Conservation (phyloP, 2,113 vertebrate species). For the Alethe diademata region DNA sequence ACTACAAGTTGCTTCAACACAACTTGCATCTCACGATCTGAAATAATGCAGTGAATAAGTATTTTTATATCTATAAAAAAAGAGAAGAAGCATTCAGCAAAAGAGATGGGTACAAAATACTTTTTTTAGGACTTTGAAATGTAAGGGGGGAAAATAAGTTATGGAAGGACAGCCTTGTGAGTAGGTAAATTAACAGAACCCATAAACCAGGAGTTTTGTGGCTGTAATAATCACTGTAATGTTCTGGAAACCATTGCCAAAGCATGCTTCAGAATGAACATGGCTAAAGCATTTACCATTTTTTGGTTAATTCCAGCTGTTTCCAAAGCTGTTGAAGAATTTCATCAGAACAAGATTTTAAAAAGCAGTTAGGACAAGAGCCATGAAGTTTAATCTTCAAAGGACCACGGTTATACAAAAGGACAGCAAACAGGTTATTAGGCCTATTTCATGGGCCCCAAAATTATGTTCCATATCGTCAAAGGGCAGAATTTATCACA, state of each 20-base stretch:
- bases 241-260: not conserved
- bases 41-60: not conserved
- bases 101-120: not conserved
- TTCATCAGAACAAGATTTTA: not conserved
- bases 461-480: not conserved
- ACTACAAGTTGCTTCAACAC: not conserved
- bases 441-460: not conserved
- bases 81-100: not conserved
- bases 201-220: not conserved
- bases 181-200: not conserved
- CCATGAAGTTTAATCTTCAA: not conserved
- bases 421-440: not conserved
- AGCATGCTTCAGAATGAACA: not conserved
- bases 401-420: not conserved
- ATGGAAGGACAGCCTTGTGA: not conserved
- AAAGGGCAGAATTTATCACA: not conserved
- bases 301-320: not conserved
- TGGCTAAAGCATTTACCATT: not conserved
- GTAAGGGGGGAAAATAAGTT: not conserved
- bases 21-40: not conserved
- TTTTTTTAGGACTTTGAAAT: not conserved
- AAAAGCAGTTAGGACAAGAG: not conserved
- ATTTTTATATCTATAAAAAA: not conserved
- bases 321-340: not conserved
- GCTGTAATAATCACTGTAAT: not conserved